Evolutionary conservation across 2,797 vertebrate species (phyloP).

Genomic region (Cyprinodon diabolis): DNA sequence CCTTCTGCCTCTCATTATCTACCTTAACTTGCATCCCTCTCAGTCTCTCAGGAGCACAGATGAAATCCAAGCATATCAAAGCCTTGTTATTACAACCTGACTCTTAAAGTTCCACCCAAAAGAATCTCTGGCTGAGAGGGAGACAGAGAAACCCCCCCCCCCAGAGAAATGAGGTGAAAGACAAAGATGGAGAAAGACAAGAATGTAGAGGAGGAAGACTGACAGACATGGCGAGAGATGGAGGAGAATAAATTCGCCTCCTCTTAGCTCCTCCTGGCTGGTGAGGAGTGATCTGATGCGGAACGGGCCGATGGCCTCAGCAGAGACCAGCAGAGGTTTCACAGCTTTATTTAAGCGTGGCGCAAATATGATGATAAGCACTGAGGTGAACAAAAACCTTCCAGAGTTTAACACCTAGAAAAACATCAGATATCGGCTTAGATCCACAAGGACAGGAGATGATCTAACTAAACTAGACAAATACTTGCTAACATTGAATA

Average conservation of each 20-base stretch:
- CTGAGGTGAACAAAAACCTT: constrained; percentile 1
- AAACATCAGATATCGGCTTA: constrained; percentile 6
- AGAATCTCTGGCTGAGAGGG: constrained; percentile 52
- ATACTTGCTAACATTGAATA: too few relatives aligned
- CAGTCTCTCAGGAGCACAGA: constrained; percentile 52
- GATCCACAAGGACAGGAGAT: neutral
- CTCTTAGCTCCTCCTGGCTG: constrained; percentile 51
- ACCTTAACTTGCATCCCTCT: constrained; percentile 51
- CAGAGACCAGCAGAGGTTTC: constrained; percentile 36
- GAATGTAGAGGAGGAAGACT: constrained; percentile 34
- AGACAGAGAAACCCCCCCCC: too few relatives aligned
- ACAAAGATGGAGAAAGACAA: constrained; percentile 6
- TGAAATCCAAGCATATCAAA: constrained; percentile 75
- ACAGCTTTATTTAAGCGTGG: constrained; percentile 30
- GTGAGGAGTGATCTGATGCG: constrained; percentile 65
- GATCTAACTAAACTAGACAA: too few relatives aligned
- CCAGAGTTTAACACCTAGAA: constrained; percentile 10
- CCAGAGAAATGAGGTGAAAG: too few relatives aligned
- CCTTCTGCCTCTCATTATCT: constrained; percentile 45
- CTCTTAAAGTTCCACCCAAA: constrained; percentile 51
- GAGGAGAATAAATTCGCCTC: constrained; percentile 56
- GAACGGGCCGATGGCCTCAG: constrained; percentile 44
- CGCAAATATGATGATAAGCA: constrained; percentile 17
- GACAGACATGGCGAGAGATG: constrained; percentile 17
- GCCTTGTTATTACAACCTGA: constrained; percentile 71